Conservation (phyloP, 2,888 invertebrate species). For the Drosophila buzzatii region DNA sequence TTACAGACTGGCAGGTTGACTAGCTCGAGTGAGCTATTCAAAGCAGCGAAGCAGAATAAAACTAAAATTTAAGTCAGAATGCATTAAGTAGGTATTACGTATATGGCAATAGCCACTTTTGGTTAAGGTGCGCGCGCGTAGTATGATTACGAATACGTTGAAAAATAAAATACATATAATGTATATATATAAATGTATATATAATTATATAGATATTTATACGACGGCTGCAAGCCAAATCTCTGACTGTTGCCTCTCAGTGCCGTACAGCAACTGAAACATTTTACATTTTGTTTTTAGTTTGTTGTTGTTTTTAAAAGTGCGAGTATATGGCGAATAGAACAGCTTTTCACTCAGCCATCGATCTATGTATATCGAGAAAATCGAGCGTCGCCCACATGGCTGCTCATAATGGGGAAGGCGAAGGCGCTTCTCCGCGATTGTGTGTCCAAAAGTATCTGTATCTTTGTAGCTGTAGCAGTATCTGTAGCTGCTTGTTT, state of each 20-base stretch:
- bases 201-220: constrained; percentile 6
- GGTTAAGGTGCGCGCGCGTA: constrained; percentile 24
- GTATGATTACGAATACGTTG: constrained; percentile 17
- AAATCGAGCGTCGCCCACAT: constrained; percentile 70
- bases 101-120: constrained; percentile 65
- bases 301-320: constrained; percentile 51
- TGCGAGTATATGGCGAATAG: constrained; percentile 21
- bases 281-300: constrained; percentile 16
- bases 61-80: constrained; percentile 37
- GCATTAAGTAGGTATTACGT: constrained; percentile 62
- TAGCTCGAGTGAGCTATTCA: constrained; percentile 40
- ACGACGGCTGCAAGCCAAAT: constrained; percentile 34
- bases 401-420: constrained; percentile 44
- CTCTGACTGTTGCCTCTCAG: constrained; percentile 69
- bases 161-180: constrained; percentile 15
- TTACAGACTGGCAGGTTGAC: constrained; percentile 9
- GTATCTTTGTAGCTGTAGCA: neutral
- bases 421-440: constrained; percentile 42
- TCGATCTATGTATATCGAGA: constrained; percentile 40
- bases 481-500: neutral
- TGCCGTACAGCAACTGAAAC: constrained; percentile 72
- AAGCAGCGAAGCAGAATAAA: constrained; percentile 30
- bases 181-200: neutral
- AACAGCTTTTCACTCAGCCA: constrained; percentile 39
- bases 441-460: neutral